phyloP scores from a whole-genome alignment of 1,140 invertebrate species.

The Mamestra configurata region DNA sequence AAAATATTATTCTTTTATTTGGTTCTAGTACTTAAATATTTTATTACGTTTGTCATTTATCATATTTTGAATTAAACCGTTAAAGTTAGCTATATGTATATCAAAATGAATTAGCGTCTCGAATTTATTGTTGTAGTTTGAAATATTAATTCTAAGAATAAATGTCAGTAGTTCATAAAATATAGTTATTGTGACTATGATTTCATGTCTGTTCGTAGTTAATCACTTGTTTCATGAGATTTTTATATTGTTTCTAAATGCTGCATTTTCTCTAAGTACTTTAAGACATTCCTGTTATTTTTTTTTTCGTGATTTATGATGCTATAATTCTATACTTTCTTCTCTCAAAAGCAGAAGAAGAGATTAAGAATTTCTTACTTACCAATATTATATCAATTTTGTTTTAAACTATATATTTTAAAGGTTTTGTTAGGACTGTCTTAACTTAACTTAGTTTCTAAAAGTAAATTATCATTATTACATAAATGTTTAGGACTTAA shows the following conservation, averaged over 20 bases:
- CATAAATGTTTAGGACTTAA: slow-evolving; percentile 15
- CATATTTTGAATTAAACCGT: not conserved
- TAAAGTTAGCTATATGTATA: not conserved
- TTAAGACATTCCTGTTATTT: too few species aligned
- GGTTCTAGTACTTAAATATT: too few species aligned
- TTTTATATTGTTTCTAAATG: too few species aligned
- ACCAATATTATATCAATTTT: not conserved
- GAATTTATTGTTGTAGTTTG: slow-evolving; percentile 39
- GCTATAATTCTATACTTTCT: not conserved
- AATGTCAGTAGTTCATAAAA: slow-evolving; percentile 26
- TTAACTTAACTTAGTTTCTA: not conserved
- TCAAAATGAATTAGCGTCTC: slow-evolving; percentile 30
- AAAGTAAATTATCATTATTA: slow-evolving; percentile 20
- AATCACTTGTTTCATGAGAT: too few species aligned
- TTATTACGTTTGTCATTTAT: too few species aligned
- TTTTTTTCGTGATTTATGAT: not conserved
- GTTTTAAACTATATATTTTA: not conserved
- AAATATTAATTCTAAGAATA: slow-evolving; percentile 19
- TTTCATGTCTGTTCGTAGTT: not conserved
- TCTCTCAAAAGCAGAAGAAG: too few species aligned
- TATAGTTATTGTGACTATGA: not conserved
- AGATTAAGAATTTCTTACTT: too few species aligned
- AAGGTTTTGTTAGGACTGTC: not conserved
- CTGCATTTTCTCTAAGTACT: too few species aligned
- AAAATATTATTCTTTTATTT: not conserved